Base-by-base conservation (phyloP, 2,888 invertebrate species). In the Liopterus haemorrhoidalis region DNA sequence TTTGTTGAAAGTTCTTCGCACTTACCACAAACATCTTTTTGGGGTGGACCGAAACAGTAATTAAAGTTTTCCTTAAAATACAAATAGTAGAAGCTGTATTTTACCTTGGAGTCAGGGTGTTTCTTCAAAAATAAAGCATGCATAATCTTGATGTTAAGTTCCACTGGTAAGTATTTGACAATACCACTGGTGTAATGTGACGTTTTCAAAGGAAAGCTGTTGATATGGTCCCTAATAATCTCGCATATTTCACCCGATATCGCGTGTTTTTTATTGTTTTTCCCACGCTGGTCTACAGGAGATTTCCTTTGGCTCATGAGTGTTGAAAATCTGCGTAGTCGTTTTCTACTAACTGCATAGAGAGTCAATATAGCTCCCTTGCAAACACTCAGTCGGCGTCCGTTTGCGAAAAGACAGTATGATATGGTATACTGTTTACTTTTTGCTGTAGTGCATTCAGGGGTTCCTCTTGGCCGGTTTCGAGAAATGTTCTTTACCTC, bases 1-100 rank as follows among this genome's bases (percentile, higher is more conserved):
- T 52, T 48, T 28, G 39, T 19, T 18, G 30, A 16, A 16, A 46
- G 38, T 20, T 42, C 43, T 39, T 54, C 51, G 46, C 54, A 53
- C 19, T 32, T 49, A 14, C 33, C 41, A 35, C 49, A 53, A 9
- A 40, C 39, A 40, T 50, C 50, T 5, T 49, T 49, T 35, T 52
- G 52, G 16, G 49, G 44, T 21, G 48, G 14, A 32, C 48, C 52
- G 46, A 54, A 52, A 20, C 20, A 22, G 8, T 45, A 41, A 24
- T 35, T 32, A 25, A 50, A 50, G 27, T 56, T 51, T 35, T 51
- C 44, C 22, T 39, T 41, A 35, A 51, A 55, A 36, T 48, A 41
- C 22, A 46, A 51, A 12, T 36, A 35, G 40, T 46, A 49, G 45
- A 44, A 54, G 11, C 47, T 15, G 18, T 53, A 54, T 14, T 32